Evolutionary conservation across 2,113 vertebrate genomes (phyloP), one percentile per base, ranked within the genome.

Genomic region (Heteronetta atricapilla): DNA sequence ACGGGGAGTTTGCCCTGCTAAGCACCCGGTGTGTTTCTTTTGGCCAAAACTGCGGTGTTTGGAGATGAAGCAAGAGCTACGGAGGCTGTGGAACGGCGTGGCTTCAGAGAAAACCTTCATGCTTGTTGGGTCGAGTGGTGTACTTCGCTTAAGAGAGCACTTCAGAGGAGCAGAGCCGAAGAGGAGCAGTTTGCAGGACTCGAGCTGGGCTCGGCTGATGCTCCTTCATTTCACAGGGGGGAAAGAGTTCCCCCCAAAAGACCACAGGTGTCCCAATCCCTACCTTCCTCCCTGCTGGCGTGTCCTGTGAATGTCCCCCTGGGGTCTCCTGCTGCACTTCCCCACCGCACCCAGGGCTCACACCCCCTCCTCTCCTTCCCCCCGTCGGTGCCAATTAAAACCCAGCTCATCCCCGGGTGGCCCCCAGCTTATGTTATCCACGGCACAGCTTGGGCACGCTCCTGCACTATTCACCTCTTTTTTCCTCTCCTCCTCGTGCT

Each of bases 101-200:
- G 19, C 22, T 85, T 33, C 1, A 2, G 33, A 75, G 58, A 79
- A 93, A 44, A 62, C 23, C 2, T 1, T 84, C 52, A 6, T 63
- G 42, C 53, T 87, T 5, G 1, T 82, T 4, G 1, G 20, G 63
- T 70, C 0, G 0, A 48, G 92, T 62, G 59, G 21, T 69, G 44
- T 66, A 15, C 70, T 94, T 85, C 3, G 5, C 38, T 44, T 85
- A 59, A 78, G 53, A 90, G 58, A 85, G 70, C 82, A 44, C 21
- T 95, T 94, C 73, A 55, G 34, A 94, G 63, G 67, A 86, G 42
- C 78, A 82, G 79, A 82, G 85, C 75, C 70, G 82, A 85, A 85
- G 25, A 88, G 91, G 69, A 53, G 48, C 84, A 84, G 60, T 94
- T 77, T 93, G 67, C 67, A 88, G 85, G 63, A 21, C 67, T 95